Base-by-base conservation (phyloP, 2,113 vertebrate genomes). In the Oncorhynchus tshawytscha region DNA sequence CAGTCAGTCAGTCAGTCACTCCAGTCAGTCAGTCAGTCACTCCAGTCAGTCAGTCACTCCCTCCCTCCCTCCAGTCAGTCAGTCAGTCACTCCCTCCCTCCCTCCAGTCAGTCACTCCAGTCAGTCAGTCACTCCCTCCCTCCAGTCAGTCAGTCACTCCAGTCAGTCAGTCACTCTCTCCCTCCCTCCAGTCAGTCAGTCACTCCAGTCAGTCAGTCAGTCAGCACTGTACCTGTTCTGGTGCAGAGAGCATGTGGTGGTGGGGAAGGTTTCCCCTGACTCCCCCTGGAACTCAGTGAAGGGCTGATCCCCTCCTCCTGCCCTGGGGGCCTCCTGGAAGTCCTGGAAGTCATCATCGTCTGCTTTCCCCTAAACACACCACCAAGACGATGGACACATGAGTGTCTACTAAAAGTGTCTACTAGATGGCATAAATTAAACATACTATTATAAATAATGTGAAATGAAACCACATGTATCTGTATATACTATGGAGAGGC, bases 301-400 rank as follows among this genome's bases (percentile, higher is more conserved):
- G 2, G 95, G 91, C 27, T 95, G 95, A 72, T 98, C 96, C 45
- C 94, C 93, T 3, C 90, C 88, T 74, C 94, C 96, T 24, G 95
- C 91, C 84, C 97, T 99, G 0, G 98, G 96, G 54, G 97, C 98
- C 85, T 99, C 98, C 90, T 99, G 98, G 85, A 99, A 99, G 78
- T 99, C 98, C 85, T 99, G 97, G 89, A 99, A 99, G 84, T 99
- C 98, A 7, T 99, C 98, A 3, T 99, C 97, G 72, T 99, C 98
- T 9, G 91, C 71, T 91, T 98, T 87, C 2, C 80, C 93, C 97
- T 99, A 79, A 45, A 51, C 16, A 71, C 0, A 76, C 24, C 29
- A 45, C 1, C 54, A 68, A 59, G 5, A 51, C 1, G 25, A 75
- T 31, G 24, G 74, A n/a, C 18, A 25, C 8, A 13, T 51, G 20